A percentile compares a stretch with the other conserved stretches of the same genome.
Conservation (phyloP, 2,888 invertebrate genomes). For the Anthophora plumipes region DNA sequence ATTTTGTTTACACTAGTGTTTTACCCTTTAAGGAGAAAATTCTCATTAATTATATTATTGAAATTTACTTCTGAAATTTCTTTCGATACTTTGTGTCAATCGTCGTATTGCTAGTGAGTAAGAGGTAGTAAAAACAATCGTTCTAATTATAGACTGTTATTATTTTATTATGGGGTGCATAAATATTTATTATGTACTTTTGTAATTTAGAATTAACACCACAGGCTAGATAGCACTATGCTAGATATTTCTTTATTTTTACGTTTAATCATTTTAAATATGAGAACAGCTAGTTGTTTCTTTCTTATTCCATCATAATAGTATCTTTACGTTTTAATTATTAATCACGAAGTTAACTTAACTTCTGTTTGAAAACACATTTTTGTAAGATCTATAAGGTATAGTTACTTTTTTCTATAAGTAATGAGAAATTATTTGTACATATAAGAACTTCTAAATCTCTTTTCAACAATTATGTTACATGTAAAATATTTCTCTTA, state of each 20-base stretch:
- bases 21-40: conserved; percentile 8
- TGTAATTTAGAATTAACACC: conserved; percentile 37
- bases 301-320: background rate
- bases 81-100: conserved; percentile 11
- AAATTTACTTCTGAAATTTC: conserved; percentile 22
- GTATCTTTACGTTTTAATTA: conserved; percentile 17
- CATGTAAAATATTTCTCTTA: conserved; percentile 63
- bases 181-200: conserved; percentile 56
- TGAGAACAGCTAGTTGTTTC: conserved; percentile 22
- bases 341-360: conserved; percentile 13
- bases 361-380: conserved; percentile 9
- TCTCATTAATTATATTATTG: conserved; percentile 23
- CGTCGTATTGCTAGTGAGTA: conserved; percentile 37
- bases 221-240: conserved; percentile 10
- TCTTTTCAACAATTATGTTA: conserved; percentile 62
- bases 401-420: background rate
- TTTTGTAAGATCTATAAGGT: conserved; percentile 14
- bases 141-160: conserved; percentile 37
- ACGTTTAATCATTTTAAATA: conserved; percentile 1
- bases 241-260: conserved; percentile 20
- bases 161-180: conserved; percentile 40
- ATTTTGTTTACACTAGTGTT: conserved; percentile 6
- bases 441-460: conserved; percentile 51
- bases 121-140: conserved; percentile 28
- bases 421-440: conserved; percentile 22